A percentile compares a stretch with the other conserved stretches of the same genome.
These are phyloP conservation scores for Cephus nigrinus DNA, from an alignment of 2,888 invertebrate genomes.

Conservation along the genomic window DNA sequence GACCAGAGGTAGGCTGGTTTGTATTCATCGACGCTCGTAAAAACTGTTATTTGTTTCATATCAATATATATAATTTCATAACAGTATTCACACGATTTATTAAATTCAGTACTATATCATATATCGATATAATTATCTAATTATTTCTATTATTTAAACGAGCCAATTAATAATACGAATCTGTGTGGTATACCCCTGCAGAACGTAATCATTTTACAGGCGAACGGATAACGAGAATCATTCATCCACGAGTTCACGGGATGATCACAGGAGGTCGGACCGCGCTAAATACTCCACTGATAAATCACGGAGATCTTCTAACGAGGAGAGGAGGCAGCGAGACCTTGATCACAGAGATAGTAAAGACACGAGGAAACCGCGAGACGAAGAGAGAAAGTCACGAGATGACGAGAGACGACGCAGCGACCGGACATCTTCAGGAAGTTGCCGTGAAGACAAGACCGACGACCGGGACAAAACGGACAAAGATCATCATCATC, in stretches of 20 bases:
- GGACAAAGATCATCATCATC: slow-evolving; percentile 53
- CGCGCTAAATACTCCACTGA: slow-evolving; percentile 43
- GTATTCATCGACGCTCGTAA: slow-evolving; percentile 13
- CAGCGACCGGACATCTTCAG: slow-evolving; percentile 44
- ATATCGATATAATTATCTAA: not conserved
- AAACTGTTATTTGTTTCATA: slow-evolving; percentile 18
- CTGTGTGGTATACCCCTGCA: slow-evolving; percentile 66
- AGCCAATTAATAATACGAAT: slow-evolving; percentile 64
- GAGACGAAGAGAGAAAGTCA: slow-evolving; percentile 51
- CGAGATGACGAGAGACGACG: slow-evolving; percentile 51
- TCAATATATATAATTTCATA: not conserved
- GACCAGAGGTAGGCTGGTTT: slow-evolving; percentile 65
- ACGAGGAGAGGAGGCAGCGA: slow-evolving; percentile 51
- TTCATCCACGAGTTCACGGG: slow-evolving; percentile 46
- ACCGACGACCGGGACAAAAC: slow-evolving; percentile 46
- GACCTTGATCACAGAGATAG: slow-evolving; percentile 48
- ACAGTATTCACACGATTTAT: not conserved
- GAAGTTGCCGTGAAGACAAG: slow-evolving; percentile 48
- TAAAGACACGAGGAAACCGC: slow-evolving; percentile 43
- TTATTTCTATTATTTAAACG: slow-evolving; percentile 16
- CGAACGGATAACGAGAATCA: slow-evolving; percentile 56
- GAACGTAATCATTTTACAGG: slow-evolving; percentile 67
- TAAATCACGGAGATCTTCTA: slow-evolving; percentile 48
- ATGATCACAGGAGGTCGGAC: slow-evolving; percentile 49
- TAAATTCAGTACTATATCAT: not conserved